A percentile compares a stretch with the other conserved stretches of the same genome.
Conservation (phyloP, 2,797 vertebrate genomes). For the Gymnoscopelus braueri region DNA sequence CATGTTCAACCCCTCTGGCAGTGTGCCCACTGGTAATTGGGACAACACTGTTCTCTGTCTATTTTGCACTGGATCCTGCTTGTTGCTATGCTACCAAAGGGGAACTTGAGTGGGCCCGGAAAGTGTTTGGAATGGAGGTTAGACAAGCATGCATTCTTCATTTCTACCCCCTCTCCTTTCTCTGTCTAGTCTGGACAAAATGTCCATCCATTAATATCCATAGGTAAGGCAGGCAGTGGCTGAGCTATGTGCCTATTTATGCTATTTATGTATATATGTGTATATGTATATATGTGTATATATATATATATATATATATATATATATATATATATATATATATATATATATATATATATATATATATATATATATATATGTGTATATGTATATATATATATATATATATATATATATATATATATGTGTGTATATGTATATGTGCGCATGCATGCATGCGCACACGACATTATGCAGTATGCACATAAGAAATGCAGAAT, state of each 20-base stretch:
- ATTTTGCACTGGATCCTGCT: slow-evolving; percentile 69
- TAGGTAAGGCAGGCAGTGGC: slow-evolving; percentile 35
- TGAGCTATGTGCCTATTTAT: background rate
- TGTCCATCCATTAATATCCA: slow-evolving; percentile 35
- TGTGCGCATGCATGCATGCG: too few relatives aligned
- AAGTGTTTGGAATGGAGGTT: slow-evolving; percentile 65
- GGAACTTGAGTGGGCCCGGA: slow-evolving; percentile 70
- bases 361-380: too few relatives aligned
- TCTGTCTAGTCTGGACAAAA: slow-evolving; percentile 36
- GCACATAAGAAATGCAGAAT: background rate
- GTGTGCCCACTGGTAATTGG: slow-evolving; percentile 78
- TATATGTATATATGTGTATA: too few relatives aligned
- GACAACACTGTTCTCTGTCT: slow-evolving; percentile 75
- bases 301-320: too few relatives aligned
- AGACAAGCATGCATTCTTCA: slow-evolving; percentile 56
- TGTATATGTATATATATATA: too few relatives aligned
- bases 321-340: too few relatives aligned
- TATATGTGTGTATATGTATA: too few relatives aligned
- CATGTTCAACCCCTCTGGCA: slow-evolving; percentile 73
- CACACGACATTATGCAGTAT: too few relatives aligned
- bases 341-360: too few relatives aligned
- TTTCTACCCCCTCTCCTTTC: slow-evolving; percentile 47
- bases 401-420: too few relatives aligned
- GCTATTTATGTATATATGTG: too few relatives aligned
- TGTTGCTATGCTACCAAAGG: slow-evolving; percentile 81